Percentiles rank a stretch among this genome's conserved stretches.
phyloP scores from a whole-genome alignment of 2,797 vertebrate species.

The Telmatherina bonti region DNA sequence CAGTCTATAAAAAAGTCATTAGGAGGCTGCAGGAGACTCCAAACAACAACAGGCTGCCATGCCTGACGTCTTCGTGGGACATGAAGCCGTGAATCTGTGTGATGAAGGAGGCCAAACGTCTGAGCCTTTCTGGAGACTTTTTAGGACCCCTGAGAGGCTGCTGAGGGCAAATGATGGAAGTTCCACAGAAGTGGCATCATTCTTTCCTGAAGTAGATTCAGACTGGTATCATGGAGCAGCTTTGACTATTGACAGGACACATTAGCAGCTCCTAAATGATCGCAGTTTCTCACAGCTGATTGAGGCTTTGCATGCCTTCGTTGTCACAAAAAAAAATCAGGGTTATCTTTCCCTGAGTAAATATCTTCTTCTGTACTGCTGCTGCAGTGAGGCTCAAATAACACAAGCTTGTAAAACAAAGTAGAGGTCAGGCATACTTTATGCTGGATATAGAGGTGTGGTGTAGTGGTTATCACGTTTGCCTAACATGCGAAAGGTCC shows the following conservation, averaged over 20 bases:
- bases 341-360: not conserved
- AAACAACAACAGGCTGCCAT: slow-evolving; percentile 40
- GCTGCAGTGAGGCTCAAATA: not conserved
- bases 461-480: slow-evolving; percentile 76
- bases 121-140: slow-evolving; percentile 32
- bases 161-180: slow-evolving; percentile 32
- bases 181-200: slow-evolving; percentile 16
- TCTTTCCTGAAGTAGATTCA: slow-evolving; percentile 20
- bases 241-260: not conserved
- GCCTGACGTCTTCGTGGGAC: slow-evolving; percentile 46
- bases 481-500: slow-evolving; percentile 74
- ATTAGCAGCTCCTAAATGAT: not conserved
- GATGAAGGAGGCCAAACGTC: slow-evolving; percentile 27
- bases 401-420: not conserved
- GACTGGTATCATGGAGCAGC: slow-evolving; percentile 20
- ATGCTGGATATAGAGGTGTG: not conserved
- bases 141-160: slow-evolving; percentile 23
- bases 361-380: no score
- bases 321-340: not conserved
- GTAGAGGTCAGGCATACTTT: not conserved
- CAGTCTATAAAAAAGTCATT: slow-evolving; percentile 64
- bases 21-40: slow-evolving; percentile 26
- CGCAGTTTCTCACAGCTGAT: not conserved
- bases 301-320: not conserved
- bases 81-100: slow-evolving; percentile 18